Evolutionary conservation across 1,140 invertebrate genomes (phyloP), one percentile per base, ranked within the genome.

Genomic region (Drosophila azteca): DNA sequence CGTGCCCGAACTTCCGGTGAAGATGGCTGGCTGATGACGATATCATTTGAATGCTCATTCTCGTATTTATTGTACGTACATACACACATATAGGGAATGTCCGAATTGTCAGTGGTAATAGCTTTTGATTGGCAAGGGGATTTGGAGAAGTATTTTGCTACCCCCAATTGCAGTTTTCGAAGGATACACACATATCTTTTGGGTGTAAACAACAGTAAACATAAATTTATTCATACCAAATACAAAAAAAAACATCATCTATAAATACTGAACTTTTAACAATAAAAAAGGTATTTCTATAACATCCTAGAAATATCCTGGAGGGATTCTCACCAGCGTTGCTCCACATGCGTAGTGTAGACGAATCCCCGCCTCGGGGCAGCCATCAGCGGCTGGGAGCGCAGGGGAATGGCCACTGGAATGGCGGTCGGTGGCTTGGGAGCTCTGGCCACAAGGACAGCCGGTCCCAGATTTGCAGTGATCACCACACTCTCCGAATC

Each of bases 401-500:
- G 84, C 17, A 88, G 31, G 0, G 83, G 83, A 62, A 87, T 87
- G 26, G 83, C 83, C 35, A 88, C 55, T 0, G 82, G 82, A 24
- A 87, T 75, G 46, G 65, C 44, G 45, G 45, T 41, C n/a, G 48
- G 44, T 11, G 60, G 20, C 26, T 24, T 20, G 0, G 76, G 83
- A 8, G 71, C 71, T 51, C 53, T 52, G 61, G 84, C 71, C 22
- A 79, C 76, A 1, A 87, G 17, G 1, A 88, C 83, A 15, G 79
- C 68, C 6, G 89, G 88, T n/a, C 70, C 73, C 54, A 90, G 26
- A 29, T 82, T 73, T 41, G 59, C 79, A 1, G 84, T 90, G 6
- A 90, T 63, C 24, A 81, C 52, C 6, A 91, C 90, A 59, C 69
- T 79, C 15, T 91, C 90, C 3, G 90, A 43, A 44, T 91, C 90